Evolutionary conservation across 2,113 vertebrate species (phyloP), one percentile per base, ranked within the genome.

Genomic region (Notothenia rossii): DNA sequence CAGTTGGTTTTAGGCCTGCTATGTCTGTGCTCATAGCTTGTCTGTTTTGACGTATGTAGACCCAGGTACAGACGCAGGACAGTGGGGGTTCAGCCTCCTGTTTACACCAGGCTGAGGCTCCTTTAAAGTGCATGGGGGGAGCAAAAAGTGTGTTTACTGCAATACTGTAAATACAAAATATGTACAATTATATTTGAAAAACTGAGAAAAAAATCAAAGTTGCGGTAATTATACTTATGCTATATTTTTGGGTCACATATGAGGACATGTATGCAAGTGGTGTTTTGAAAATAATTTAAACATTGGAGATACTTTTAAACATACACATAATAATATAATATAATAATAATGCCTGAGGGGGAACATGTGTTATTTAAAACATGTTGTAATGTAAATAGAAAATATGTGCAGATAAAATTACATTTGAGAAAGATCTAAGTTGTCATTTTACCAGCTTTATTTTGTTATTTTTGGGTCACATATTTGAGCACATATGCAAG

Each of bases 41-140:
- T 82, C 75, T 86, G 76, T 88, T 90, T 89, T 88, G 86, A 88
- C 87, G 63, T 79, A 82, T 74, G 76, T 46, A 84, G 61, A 80
- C 74, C 77, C 82, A 86, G 85, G 83, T 89, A 88, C 22, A 76
- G 74, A 78, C 68, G 14, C 78, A 61, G 71, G 81, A 79, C 85
- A 45, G 88, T 72, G 10, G 86, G 82, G 78, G 79, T 69, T 54
- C 80, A 80, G 76, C 62, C 72, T 65, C 79, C 62, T 83, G 81
- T 73, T 85, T 86, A 80, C 79, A 69, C 65, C 73, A 83, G 63
- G 63, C 63, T 64, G 65, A 74, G 54, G 48, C 70, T 77, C 45
- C 76, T 82, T 10, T 5, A 49, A 63, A 71, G 63, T 77, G 60
- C 33, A 56, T 25, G 15, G n/a, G 20, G 3, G 13, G 5, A 0